These are phyloP conservation scores for Zaprionus bogoriensis DNA, from an alignment of 2,888 invertebrate species.

Conservation along the genomic window DNA sequence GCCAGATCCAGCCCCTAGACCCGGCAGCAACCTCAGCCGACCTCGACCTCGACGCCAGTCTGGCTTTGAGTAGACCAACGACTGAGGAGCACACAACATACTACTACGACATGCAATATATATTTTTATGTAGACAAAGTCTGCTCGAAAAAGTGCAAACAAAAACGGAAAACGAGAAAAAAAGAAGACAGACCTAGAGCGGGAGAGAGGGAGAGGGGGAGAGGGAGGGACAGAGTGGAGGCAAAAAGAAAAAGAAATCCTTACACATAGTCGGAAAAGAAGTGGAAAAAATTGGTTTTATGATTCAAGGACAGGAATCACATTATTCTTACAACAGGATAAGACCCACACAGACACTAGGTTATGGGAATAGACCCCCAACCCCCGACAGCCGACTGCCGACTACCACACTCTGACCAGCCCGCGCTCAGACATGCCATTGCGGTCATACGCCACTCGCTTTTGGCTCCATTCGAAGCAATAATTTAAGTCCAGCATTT, in stretches of 20 bases:
- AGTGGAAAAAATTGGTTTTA: slow-evolving; percentile 81
- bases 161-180: slow-evolving; percentile 56
- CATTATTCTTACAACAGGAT: slow-evolving; percentile 80
- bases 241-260: slow-evolving; percentile 68
- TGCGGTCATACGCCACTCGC: slow-evolving; percentile 57
- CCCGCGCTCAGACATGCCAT: slow-evolving; percentile 34
- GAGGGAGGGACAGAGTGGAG: slow-evolving; percentile 54
- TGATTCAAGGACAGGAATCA: slow-evolving; percentile 83
- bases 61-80: slow-evolving; percentile 72
- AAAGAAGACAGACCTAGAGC: slow-evolving; percentile 44
- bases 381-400: not conserved
- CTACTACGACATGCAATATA: slow-evolving; percentile 71
- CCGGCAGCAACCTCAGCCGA: slow-evolving; percentile 39
- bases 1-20: slow-evolving; percentile 26
- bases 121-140: slow-evolving; percentile 79
- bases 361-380: slow-evolving; percentile 52
- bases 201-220: slow-evolving; percentile 51
- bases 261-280: slow-evolving; percentile 66
- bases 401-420: slow-evolving; percentile 16
- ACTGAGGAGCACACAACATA: slow-evolving; percentile 62
- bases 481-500: slow-evolving; percentile 80
- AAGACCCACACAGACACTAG: slow-evolving; percentile 65
- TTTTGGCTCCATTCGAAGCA: slow-evolving; percentile 67
- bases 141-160: slow-evolving; percentile 79
- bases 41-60: slow-evolving; percentile 66